Evolutionary conservation across 1,140 invertebrate genomes (phyloP).

Genomic region (Drosophila serrata): DNA sequence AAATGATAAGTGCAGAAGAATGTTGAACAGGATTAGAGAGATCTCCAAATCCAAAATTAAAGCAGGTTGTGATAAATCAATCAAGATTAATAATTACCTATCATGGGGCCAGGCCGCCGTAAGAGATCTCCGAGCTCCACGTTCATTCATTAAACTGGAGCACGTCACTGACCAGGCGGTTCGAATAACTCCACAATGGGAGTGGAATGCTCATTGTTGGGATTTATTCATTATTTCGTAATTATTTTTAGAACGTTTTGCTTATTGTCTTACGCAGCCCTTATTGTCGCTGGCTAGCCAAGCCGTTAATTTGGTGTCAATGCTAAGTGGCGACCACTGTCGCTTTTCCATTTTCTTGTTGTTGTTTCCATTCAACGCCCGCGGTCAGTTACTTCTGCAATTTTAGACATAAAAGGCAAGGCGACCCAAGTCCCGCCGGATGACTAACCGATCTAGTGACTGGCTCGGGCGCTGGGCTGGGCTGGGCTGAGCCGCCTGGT

Average conservation of each 20-base stretch:
- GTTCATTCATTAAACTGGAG: constrained; percentile 73
- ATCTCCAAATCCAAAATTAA: constrained; percentile 16
- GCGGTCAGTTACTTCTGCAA: constrained; percentile 80
- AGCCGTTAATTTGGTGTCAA: constrained; percentile 76
- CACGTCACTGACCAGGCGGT: constrained; percentile 69
- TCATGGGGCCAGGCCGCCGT: constrained; percentile 35
- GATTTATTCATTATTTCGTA: constrained; percentile 23
- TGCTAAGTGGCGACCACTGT: constrained; percentile 70
- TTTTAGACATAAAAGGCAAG: constrained; percentile 84
- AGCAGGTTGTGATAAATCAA: constrained; percentile 70
- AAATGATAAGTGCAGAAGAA: constrained; percentile 80
- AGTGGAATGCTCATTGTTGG: constrained; percentile 67
- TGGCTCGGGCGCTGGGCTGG: constrained; percentile 37
- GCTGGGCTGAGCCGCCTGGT: constrained; percentile 25
- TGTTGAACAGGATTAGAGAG: constrained; percentile 74
- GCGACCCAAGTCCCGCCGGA: constrained; percentile 43
- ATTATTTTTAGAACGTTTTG: constrained; percentile 72
- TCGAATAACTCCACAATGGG: constrained; percentile 75
- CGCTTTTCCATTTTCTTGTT: constrained; percentile 18
- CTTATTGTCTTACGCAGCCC: constrained; percentile 56
- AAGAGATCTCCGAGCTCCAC: constrained; percentile 16
- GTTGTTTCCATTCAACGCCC: constrained; percentile 63
- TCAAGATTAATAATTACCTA: constrained; percentile 78
- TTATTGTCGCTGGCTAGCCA: constrained; percentile 42
- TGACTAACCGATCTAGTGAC: constrained; percentile 43